Percentiles rank a stretch among this genome's conserved stretches.
Evolutionary conservation across 2,113 vertebrate species (phyloP).

Genomic region (Ifrita kowaldi): DNA sequence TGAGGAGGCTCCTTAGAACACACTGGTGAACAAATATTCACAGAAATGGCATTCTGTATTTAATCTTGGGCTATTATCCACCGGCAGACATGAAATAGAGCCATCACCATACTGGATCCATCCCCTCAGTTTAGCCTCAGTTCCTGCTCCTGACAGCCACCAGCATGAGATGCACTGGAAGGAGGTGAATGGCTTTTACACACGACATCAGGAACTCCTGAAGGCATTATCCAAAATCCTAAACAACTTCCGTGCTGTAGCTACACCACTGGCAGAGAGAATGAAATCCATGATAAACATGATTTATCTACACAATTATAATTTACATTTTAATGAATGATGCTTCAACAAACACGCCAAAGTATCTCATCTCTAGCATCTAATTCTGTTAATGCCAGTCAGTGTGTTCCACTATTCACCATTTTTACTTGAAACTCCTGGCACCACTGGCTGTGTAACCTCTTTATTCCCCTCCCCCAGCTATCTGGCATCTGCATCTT

Average conservation of each 20-base stretch:
- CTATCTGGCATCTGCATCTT: neutral
- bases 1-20: neutral
- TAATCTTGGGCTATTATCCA: neutral
- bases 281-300: neutral
- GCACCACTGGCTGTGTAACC: neutral
- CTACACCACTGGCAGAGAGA: neutral
- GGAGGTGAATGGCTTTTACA: neutral
- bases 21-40: fast-evolving
- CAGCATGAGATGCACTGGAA: neutral
- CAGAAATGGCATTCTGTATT: neutral
- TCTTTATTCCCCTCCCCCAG: neutral
- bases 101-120: neutral
- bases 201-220: neutral
- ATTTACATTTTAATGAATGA: neutral
- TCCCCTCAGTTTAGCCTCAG: fast-evolving
- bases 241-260: neutral
- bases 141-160: neutral
- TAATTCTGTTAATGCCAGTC: neutral
- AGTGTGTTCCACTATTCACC: neutral
- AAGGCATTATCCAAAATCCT: neutral
- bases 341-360: neutral
- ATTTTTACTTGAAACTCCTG: neutral
- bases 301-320: neutral
- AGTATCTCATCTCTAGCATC: neutral
- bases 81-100: neutral